Evolutionary conservation across 2,888 invertebrate species (phyloP).

Genomic region (Thymelicus lineola): DNA sequence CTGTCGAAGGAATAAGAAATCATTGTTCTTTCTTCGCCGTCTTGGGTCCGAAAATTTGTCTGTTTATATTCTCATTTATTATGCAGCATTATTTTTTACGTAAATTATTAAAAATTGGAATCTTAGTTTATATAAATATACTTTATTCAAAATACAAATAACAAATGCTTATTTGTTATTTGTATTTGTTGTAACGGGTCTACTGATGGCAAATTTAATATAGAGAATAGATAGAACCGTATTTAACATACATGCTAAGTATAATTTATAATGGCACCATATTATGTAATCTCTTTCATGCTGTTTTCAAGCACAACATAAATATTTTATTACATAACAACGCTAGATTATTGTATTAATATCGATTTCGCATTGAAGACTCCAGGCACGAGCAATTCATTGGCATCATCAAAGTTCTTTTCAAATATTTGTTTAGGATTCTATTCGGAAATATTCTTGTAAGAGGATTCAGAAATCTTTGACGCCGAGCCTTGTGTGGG

Average conservation of each 20-base stretch:
- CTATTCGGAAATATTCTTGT: constrained; percentile 43
- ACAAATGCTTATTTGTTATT: too few relatives aligned
- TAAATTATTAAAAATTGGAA: not conserved
- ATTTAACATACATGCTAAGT: too few relatives aligned
- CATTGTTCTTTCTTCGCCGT: constrained; percentile 8
- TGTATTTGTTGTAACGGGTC: too few relatives aligned
- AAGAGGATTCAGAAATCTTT: constrained; percentile 45
- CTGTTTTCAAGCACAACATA: too few relatives aligned
- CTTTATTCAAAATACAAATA: too few relatives aligned
- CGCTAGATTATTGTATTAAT: not conserved
- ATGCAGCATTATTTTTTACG: not conserved
- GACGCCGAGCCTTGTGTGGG: constrained; percentile 18
- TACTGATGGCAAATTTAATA: too few relatives aligned
- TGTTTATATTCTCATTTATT: constrained; percentile 5
- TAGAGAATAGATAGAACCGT: too few relatives aligned
- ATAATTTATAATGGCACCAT: too few relatives aligned
- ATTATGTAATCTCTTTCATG: too few relatives aligned
- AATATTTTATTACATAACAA: not conserved
- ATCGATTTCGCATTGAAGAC: constrained; percentile 9
- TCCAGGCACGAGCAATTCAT: constrained; percentile 40
- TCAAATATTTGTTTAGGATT: constrained; percentile 53
- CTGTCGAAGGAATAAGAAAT: constrained; percentile 1
- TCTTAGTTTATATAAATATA: not conserved
- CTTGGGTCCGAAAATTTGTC: not conserved
- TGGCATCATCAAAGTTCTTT: constrained; percentile 48